phyloP scores from a whole-genome alignment of 2,797 vertebrate species.

The Lates japonicus region DNA sequence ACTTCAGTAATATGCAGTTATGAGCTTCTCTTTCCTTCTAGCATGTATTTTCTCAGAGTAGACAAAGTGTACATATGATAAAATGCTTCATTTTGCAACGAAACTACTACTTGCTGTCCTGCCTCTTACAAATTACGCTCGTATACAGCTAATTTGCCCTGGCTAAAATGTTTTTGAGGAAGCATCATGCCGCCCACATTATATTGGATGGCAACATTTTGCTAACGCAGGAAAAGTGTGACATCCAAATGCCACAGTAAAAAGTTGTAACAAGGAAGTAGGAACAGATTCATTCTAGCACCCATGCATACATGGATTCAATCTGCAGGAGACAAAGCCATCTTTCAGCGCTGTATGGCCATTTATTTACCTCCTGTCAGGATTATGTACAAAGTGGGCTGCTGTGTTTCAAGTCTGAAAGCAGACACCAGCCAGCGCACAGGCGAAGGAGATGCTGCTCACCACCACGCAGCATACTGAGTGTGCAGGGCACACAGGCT shows the following conservation, averaged over 20 bases:
- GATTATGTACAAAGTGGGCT: not conserved
- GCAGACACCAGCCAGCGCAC: conserved; percentile 21
- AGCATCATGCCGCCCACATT: not conserved
- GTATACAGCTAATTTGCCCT: not conserved
- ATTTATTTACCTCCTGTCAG: conserved; percentile 15
- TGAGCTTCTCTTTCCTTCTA: conserved; percentile 17
- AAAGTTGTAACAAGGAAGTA: not conserved
- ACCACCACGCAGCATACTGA: conserved; percentile 27
- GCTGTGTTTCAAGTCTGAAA: conserved; percentile 25
- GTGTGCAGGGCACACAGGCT: conserved; percentile 27
- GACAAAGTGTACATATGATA: not conserved
- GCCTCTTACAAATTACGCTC: conserved; percentile 1
- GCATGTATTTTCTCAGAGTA: not conserved
- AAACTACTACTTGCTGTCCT: not conserved
- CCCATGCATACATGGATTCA: not conserved
- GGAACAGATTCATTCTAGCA: not conserved
- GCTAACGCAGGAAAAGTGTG: not conserved
- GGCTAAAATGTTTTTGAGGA: not conserved
- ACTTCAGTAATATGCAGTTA: conserved; percentile 26
- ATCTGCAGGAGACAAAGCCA: not conserved
- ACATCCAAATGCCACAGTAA: not conserved
- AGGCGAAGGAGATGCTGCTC: conserved; percentile 14
- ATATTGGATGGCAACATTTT: not conserved
- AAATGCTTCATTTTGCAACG: conserved; percentile 1
- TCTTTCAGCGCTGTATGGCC: not conserved